A percentile compares a stretch with the other conserved stretches of the same genome.
phyloP scores from a whole-genome alignment of 2,113 vertebrate species.

The Sylvilagus bachmani region DNA sequence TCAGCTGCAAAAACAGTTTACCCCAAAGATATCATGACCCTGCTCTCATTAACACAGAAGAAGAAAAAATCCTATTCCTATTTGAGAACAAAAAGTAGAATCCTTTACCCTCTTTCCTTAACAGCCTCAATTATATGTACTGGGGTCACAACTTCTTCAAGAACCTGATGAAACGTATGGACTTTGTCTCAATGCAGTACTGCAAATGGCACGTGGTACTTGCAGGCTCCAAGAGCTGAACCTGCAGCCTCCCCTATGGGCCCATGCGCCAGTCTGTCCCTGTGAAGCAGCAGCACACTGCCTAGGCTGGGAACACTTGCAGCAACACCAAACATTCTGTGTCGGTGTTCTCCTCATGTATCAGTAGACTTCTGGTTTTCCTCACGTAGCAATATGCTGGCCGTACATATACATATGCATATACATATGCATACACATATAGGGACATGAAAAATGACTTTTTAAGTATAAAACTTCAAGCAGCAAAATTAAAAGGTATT shows the following conservation, averaged over 20 bases:
- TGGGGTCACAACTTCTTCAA: not conserved
- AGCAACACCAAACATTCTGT: not conserved
- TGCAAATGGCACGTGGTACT: accelerated
- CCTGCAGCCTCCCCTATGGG: not conserved
- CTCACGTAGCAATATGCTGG: not conserved
- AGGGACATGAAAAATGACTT: not conserved
- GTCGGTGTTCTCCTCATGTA: no score
- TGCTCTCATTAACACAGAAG: not conserved
- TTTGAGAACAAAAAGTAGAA: not conserved
- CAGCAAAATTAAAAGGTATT: constrained; percentile 11
- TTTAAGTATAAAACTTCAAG: constrained; percentile 30
- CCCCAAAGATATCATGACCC: not conserved
- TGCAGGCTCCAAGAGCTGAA: not conserved
- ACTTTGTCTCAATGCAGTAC: not conserved
- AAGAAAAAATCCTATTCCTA: not conserved
- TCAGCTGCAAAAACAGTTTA: constrained; percentile 88
- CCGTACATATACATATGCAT: no score
- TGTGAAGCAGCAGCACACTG: not conserved
- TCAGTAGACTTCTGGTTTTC: not conserved
- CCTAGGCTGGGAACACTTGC: not conserved
- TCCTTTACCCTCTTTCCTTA: not conserved
- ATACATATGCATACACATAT: no score
- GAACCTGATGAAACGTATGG: not conserved
- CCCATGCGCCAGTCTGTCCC: not conserved
- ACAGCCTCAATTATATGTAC: not conserved